Percentiles rank a stretch among this genome's conserved stretches.
Evolutionary conservation across 2,113 vertebrate genomes (phyloP).

Genomic region (Columba janthina): DNA sequence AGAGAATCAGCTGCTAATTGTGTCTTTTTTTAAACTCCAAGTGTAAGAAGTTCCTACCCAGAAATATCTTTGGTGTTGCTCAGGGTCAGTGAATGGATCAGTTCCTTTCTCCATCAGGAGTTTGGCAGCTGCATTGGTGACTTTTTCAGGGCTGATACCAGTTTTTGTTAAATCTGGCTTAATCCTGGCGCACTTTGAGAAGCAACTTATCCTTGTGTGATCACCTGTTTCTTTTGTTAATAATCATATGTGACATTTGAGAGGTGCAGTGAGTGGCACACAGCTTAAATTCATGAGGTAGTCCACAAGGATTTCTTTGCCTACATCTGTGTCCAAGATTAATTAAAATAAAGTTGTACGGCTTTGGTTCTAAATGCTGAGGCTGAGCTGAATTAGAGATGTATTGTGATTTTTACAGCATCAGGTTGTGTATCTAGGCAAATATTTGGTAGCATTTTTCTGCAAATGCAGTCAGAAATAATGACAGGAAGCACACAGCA

Average conservation of each 20-base stretch:
- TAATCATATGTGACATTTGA: not conserved
- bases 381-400: not conserved
- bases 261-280: not conserved
- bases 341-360: not conserved
- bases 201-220: not conserved
- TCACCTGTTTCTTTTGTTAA: not conserved
- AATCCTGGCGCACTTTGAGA: not conserved
- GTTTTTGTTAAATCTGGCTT: not conserved
- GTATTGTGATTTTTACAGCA: not conserved
- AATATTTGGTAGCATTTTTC: fast-evolving
- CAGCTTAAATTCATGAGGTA: not conserved
- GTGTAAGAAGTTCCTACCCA: not conserved
- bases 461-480: fast-evolving
- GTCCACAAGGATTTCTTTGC: not conserved
- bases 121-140: not conserved
- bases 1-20: not conserved
- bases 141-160: not conserved
- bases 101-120: not conserved
- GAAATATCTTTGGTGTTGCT: not conserved
- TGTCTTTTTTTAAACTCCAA: not conserved
- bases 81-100: not conserved
- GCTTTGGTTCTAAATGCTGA: not conserved
- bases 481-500: fast-evolving
- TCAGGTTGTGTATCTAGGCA: not conserved
- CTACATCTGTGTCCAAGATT: not conserved